phyloP scores from a whole-genome alignment of 2,797 vertebrate genomes.

The Falco peregrinus region DNA sequence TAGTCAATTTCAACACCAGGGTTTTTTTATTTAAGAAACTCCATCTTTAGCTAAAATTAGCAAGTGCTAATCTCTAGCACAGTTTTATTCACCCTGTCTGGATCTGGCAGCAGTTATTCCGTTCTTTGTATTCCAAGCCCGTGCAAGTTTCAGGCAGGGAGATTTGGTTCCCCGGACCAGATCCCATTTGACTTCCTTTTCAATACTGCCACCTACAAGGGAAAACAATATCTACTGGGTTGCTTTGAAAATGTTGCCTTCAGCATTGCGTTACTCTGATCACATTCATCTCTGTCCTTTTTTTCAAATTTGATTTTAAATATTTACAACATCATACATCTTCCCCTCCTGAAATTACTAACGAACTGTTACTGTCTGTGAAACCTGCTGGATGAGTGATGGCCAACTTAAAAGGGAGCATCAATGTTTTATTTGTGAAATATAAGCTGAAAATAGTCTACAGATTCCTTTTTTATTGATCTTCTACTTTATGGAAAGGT shows the following conservation, averaged over 20 bases:
- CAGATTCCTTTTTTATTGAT: constrained; percentile 74
- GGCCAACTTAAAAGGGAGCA: constrained; percentile 92
- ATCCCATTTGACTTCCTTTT: constrained; percentile 41
- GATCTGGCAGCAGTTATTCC: background rate
- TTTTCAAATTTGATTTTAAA: constrained; percentile 99
- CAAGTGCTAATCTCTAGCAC: background rate
- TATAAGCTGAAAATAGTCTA: constrained; percentile 83
- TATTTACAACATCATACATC: constrained; percentile 99
- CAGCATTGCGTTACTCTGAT: constrained; percentile 75
- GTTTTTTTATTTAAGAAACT: background rate
- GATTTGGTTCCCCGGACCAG: background rate
- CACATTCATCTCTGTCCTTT: constrained; percentile 99
- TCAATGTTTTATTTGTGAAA: constrained; percentile 99
- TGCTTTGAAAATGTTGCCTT: constrained; percentile 75
- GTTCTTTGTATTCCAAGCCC: background rate
- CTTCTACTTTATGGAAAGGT: constrained; percentile 36
- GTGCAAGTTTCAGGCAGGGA: background rate
- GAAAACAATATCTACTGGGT: constrained; percentile 54
- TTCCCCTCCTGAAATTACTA: constrained; percentile 96
- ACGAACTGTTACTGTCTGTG: constrained; percentile 98
- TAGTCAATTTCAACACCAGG: background rate
- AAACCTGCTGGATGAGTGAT: constrained; percentile 95
- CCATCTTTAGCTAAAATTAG: background rate
- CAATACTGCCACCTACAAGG: constrained; percentile 67
- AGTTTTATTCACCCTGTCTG: background rate